These are phyloP conservation scores for Drosophila bifasciata DNA, from an alignment of 1,140 invertebrate species.

Conservation along the genomic window DNA sequence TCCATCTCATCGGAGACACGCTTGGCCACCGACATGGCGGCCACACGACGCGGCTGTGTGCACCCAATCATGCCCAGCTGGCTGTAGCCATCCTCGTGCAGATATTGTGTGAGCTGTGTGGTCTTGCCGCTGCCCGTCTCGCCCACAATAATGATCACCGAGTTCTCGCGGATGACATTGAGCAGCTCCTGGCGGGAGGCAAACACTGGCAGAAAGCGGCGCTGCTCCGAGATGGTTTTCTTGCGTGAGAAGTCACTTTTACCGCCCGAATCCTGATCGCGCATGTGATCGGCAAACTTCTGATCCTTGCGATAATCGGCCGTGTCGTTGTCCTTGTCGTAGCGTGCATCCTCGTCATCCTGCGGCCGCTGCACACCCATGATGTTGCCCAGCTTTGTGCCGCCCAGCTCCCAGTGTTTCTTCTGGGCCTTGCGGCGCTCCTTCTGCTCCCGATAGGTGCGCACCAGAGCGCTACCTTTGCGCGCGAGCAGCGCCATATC, in stretches of 20 bases:
- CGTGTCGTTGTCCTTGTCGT: conserved; percentile 86
- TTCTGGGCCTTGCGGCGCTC: conserved; percentile 98
- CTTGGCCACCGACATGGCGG: conserved; percentile 99
- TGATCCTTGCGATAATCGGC: conserved; percentile 94
- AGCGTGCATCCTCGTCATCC: conserved; percentile 89
- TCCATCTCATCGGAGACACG: conserved; percentile 99
- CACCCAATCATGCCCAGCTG: conserved; percentile 97
- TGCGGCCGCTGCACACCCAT: conserved; percentile 96
- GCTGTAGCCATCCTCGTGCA: conserved; percentile 99
- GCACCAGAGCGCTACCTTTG: conserved; percentile 97
- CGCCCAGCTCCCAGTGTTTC: conserved; percentile 99
- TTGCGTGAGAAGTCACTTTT: conserved; percentile 95
- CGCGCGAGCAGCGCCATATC: conserved; percentile 98
- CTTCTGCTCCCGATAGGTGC: conserved; percentile 96
- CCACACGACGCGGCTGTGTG: conserved; percentile 96
- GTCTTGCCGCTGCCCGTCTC: conserved; percentile 99
- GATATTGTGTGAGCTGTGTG: conserved; percentile 97
- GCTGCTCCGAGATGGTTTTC: conserved; percentile 93
- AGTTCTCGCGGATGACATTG: conserved; percentile 97
- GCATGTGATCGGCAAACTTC: conserved; percentile 98
- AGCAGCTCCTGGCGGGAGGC: conserved; percentile 96
- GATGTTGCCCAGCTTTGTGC: conserved; percentile 98
- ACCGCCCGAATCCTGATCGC: conserved; percentile 87
- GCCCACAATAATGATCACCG: conserved; percentile 97
- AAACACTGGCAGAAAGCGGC: conserved; percentile 97